Evolutionary conservation across 2,888 invertebrate genomes (phyloP).

Genomic region (Scaeva pyrastri): DNA sequence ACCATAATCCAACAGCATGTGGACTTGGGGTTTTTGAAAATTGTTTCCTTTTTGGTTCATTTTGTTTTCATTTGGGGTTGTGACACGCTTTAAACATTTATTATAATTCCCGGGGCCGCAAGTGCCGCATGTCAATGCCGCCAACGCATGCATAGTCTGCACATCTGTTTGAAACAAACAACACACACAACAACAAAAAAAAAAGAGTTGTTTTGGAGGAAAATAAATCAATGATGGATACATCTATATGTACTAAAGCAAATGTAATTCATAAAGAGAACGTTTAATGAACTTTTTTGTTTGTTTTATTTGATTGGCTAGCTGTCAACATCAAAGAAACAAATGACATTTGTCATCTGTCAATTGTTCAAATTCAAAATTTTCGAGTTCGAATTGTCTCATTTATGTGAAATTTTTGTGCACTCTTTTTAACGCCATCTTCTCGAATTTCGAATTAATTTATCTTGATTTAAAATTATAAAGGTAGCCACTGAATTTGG

Average conservation of each 20-base stretch:
- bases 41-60: not conserved
- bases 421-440: too few relatives aligned
- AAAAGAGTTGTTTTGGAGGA: conserved; percentile 47
- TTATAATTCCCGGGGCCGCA: conserved; percentile 67
- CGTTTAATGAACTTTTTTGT: not conserved
- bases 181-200: not conserved
- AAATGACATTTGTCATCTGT: too few relatives aligned
- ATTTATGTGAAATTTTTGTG: too few relatives aligned
- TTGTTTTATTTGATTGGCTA: not conserved
- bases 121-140: conserved; percentile 64
- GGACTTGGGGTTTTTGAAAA: conserved; percentile 41
- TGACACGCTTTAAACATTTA: conserved; percentile 75
- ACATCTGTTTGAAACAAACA: conserved; percentile 52
- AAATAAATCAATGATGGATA: not conserved
- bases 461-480: too few relatives aligned
- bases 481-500: too few relatives aligned
- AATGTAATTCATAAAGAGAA: not conserved
- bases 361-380: too few relatives aligned
- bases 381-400: too few relatives aligned
- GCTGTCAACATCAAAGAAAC: too few relatives aligned
- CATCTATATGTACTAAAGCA: too few relatives aligned
- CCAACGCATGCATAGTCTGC: conserved; percentile 42
- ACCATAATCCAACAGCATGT: conserved; percentile 41
- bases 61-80: conserved; percentile 44
- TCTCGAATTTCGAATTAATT: too few relatives aligned